Conservation (phyloP, 92 coral and sea anemone genomes). For the Diadumene lineata region DNA sequence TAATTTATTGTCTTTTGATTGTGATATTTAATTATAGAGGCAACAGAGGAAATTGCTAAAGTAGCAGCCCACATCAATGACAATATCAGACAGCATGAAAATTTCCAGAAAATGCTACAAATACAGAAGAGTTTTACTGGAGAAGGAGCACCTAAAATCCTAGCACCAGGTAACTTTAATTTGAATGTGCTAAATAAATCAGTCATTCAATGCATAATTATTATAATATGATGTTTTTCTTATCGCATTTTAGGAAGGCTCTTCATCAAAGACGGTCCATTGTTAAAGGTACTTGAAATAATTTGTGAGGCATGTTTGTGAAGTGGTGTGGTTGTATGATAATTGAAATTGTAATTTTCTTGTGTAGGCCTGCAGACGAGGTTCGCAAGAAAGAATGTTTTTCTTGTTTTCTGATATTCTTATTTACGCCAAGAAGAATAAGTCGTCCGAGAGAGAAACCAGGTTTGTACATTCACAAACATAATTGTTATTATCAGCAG, state of each 20-base stretch:
- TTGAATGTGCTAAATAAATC: background rate
- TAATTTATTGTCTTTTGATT: background rate
- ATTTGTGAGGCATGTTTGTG: background rate
- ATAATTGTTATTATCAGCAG: background rate
- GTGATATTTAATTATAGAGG: slow-evolving; percentile 49
- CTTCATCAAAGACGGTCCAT: slow-evolving; percentile 90
- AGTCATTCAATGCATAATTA: too few relatives aligned
- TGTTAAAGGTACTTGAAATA: slow-evolving; percentile 69
- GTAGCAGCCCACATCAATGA: slow-evolving; percentile 97
- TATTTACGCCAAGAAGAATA: slow-evolving; percentile 87
- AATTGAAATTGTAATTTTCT: background rate
- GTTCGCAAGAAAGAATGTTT: slow-evolving; percentile 93
- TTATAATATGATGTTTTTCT: too few relatives aligned
- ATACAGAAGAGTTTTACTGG: slow-evolving; percentile 92
- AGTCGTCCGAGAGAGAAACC: slow-evolving; percentile 70
- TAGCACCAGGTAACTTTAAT: slow-evolving; percentile 70
- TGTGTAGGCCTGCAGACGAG: slow-evolving; percentile 78
- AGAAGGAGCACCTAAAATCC: slow-evolving; percentile 93
- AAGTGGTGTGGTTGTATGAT: background rate
- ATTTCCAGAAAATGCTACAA: slow-evolving; percentile 91
- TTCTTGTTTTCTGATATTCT: slow-evolving; percentile 95
- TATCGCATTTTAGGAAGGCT: slow-evolving; percentile 89
- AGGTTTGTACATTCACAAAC: slow-evolving; percentile 32
- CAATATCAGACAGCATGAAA: slow-evolving; percentile 91
- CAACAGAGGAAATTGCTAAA: slow-evolving; percentile 92